Percentiles rank a stretch among this genome's conserved stretches.
These are phyloP conservation scores for Prorops nasuta DNA, from an alignment of 1,140 invertebrate species.

Conservation along the genomic window DNA sequence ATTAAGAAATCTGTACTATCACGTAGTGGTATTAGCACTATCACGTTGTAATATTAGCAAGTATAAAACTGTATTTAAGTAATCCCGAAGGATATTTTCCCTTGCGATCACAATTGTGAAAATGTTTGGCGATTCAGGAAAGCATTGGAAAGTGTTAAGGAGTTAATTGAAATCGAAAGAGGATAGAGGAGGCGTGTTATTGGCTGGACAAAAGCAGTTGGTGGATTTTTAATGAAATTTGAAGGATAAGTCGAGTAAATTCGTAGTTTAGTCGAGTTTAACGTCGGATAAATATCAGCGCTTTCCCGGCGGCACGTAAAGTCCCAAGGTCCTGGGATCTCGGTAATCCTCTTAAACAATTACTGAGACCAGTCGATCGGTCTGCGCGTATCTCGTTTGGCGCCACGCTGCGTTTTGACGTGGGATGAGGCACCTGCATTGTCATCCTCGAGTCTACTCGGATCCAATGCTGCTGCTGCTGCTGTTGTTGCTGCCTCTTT, in stretches of 20 bases:
- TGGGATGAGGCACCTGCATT: slow-evolving; percentile 56
- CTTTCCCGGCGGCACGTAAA: slow-evolving; percentile 35
- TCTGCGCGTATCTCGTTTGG: slow-evolving; percentile 37
- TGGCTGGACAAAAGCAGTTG: slow-evolving; percentile 10
- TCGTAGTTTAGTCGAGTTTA: slow-evolving; percentile 27
- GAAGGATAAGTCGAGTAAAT: slow-evolving; percentile 19
- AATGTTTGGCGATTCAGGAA: no score
- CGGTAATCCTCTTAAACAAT: slow-evolving; percentile 53
- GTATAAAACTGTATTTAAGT: no score
- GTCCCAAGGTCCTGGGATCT: slow-evolving; percentile 15
- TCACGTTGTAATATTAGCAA: no score
- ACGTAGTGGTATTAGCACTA: no score
- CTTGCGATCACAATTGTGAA: no score
- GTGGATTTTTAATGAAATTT: slow-evolving; percentile 23
- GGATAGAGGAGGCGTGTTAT: slow-evolving; percentile 16
- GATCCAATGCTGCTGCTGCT: slow-evolving; percentile 17
- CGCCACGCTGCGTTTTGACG: slow-evolving; percentile 56
- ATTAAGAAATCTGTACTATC: no score
- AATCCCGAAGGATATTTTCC: no score
- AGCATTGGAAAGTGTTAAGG: no score
- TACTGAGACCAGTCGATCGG: slow-evolving; percentile 39
- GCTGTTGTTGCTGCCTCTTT: slow-evolving; percentile 8
- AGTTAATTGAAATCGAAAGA: neutral
- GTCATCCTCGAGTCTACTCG: slow-evolving; percentile 48
- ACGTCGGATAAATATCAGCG: slow-evolving; percentile 31